Conservation (phyloP, 1,140 invertebrate species). For the Drosophila oshimai region DNA sequence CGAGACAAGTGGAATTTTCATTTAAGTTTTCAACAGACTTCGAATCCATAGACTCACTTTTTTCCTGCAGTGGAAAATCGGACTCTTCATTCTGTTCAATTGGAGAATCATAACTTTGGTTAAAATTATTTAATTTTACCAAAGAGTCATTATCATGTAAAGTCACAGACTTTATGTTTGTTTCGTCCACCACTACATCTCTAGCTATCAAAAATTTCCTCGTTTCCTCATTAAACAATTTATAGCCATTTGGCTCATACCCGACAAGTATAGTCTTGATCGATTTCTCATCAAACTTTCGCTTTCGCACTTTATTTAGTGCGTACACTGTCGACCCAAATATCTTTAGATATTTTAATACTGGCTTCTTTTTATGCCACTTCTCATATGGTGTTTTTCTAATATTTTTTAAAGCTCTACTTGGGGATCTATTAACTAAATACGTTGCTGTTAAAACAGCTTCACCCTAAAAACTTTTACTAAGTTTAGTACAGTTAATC, state of each 20-base stretch:
- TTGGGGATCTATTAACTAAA: too few relatives aligned
- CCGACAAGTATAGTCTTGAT: conserved; percentile 81
- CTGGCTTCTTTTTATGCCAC: conserved; percentile 1
- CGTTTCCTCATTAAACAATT: conserved; percentile 47
- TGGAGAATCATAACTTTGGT: conserved; percentile 2
- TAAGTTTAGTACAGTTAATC: neutral
- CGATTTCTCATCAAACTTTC: conserved; percentile 82
- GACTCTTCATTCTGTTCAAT: conserved; percentile 15
- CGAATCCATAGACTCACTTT: conserved; percentile 1
- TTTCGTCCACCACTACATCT: too few relatives aligned
- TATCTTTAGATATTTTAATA: too few relatives aligned
- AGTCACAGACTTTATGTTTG: conserved; percentile 67
- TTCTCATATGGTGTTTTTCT: neutral
- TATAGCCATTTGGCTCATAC: conserved; percentile 77
- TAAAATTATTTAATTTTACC: conserved; percentile 1
- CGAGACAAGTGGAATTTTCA: conserved; percentile 12
- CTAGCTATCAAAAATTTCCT: too few relatives aligned
- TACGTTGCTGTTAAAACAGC: too few relatives aligned
- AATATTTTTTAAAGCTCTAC: too few relatives aligned
- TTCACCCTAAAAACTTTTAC: conserved; percentile 14
- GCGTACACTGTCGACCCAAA: too few relatives aligned
- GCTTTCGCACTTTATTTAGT: conserved; percentile 81
- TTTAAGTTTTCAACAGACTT: conserved; percentile 7
- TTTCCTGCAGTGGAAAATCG: conserved; percentile 10
- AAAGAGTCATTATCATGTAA: conserved; percentile 15